phyloP scores from a whole-genome alignment of 1,140 invertebrate genomes.

The Ceratoteleas bidentatus region DNA sequence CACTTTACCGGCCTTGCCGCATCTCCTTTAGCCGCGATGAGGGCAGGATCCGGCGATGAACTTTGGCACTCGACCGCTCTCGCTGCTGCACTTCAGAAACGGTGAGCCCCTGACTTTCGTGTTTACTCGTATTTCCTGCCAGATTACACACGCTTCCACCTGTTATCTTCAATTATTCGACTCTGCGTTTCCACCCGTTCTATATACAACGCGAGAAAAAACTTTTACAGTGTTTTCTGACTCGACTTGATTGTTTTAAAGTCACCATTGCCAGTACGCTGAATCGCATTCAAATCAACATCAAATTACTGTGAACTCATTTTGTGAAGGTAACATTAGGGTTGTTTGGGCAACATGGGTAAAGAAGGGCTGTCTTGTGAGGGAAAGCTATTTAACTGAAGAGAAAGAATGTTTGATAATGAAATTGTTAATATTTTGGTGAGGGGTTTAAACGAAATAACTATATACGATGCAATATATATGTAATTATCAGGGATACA shows the following conservation, averaged over 20 bases:
- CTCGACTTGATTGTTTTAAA: conserved; percentile 25
- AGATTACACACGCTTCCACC: conserved; percentile 76
- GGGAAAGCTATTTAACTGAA: too few species aligned
- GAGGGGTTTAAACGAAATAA: too few species aligned
- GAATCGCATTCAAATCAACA: conserved; percentile 13
- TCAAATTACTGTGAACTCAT: conserved; percentile 13
- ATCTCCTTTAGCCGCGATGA: conserved; percentile 76
- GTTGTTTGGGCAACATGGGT: not conserved
- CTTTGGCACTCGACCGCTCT: conserved; percentile 79
- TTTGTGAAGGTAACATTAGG: not conserved
- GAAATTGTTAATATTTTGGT: too few species aligned
- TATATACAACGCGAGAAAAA: conserved; percentile 28
- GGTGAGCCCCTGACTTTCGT: conserved; percentile 77
- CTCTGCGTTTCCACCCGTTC: conserved; percentile 34
- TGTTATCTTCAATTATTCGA: conserved; percentile 72
- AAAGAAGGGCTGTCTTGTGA: too few species aligned
- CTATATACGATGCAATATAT: too few species aligned
- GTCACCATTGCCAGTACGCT: conserved; percentile 5
- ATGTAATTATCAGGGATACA: too few species aligned
- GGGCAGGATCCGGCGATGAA: conserved; percentile 79
- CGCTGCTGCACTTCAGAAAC: conserved; percentile 73
- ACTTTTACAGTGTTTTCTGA: conserved; percentile 15
- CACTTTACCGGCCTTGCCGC: conserved; percentile 80
- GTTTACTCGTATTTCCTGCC: conserved; percentile 76
- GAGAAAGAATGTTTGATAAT: too few species aligned